Evolutionary conservation across 2,797 vertebrate genomes (phyloP), one percentile per base, ranked within the genome.

Genomic region (Muraenolepis orangiensis): DNA sequence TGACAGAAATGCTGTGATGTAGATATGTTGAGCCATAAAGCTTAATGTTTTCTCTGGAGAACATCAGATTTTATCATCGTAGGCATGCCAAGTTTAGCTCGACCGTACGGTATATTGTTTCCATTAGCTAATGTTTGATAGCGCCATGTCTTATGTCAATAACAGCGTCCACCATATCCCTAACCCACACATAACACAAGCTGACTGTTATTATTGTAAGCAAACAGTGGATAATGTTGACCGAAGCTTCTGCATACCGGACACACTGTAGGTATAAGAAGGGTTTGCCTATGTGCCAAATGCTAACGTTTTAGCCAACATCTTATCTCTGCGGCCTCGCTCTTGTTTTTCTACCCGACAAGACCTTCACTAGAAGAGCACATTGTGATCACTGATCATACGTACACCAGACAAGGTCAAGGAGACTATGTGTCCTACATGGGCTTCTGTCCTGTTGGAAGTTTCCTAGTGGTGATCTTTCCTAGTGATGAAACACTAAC

Each of bases 211-310:
- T 30, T 12, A 29, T 70, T 23, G 71, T 6, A 26, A 76, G n/a
- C 32, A 28, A 72, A 31, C 14, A 29, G 69, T 72, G 40, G 74
- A n/a, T 20, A 70, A 6, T 1, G 6, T 12, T 40, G 36, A 29
- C 14, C 51, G 18, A 73, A 61, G 57, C 57, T 32, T 74, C 73
- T 84, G 76, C 76, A 70, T 74, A 66, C 51, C 67, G 40, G 69
- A 73, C 70, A 40, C 70, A 76, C 46, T n/a, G n/a, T n/a, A n/a
- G n/a, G 72, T 18, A 26, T 78, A 76, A 68, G 18, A 64, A 57
- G n/a, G n/a, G 20, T 7, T 57, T 31, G 77, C 74, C 20, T 72
- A 12, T 72, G 61, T 14, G 77, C 57, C 76, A 13, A 42, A 57
- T 10, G 12, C 32, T 6, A 40, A 38, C 40, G 11, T 67, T 14